Percentiles rank a stretch among this genome's conserved stretches.
Evolutionary conservation across 2,888 invertebrate species (phyloP).

Genomic region (Hecatera dysodea): DNA sequence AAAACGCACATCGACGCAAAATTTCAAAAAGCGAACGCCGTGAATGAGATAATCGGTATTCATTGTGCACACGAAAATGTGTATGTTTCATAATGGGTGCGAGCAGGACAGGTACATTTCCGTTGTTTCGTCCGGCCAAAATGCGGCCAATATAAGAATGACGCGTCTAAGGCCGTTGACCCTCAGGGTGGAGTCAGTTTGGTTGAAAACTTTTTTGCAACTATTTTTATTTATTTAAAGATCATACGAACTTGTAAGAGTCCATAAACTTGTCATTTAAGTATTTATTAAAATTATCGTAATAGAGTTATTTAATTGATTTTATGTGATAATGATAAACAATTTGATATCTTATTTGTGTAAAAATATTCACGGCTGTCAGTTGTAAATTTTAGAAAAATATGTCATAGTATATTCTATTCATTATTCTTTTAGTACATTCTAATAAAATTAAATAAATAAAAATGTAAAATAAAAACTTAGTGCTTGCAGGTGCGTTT

Average conservation of each 20-base stretch:
- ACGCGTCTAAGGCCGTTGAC: slow-evolving; percentile 88
- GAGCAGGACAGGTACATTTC: slow-evolving; percentile 79
- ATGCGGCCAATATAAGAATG: slow-evolving; percentile 90
- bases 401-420: neutral
- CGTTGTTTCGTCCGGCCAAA: slow-evolving; percentile 86
- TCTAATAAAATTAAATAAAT: slow-evolving; percentile 16
- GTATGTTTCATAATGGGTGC: slow-evolving; percentile 74
- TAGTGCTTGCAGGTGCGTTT: slow-evolving; percentile 55
- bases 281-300: slow-evolving; percentile 15
- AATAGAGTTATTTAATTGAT: slow-evolving; percentile 12
- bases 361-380: neutral
- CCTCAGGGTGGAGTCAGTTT: slow-evolving; percentile 76
- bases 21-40: slow-evolving; percentile 83
- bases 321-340: slow-evolving; percentile 7
- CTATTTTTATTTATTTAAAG: slow-evolving; percentile 67
- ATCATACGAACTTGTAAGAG: slow-evolving; percentile 29
- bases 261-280: slow-evolving; percentile 18
- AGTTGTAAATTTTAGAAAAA: slow-evolving; percentile 6
- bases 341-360: slow-evolving; percentile 5
- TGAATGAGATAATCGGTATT: slow-evolving; percentile 89
- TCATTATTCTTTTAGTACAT: neutral
- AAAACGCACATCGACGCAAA: slow-evolving; percentile 79
- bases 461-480: slow-evolving; percentile 28
- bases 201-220: slow-evolving; percentile 61
- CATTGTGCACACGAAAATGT: slow-evolving; percentile 87